Percentiles rank a stretch among this genome's conserved stretches.
Evolutionary conservation across 2,888 invertebrate species (phyloP).

Genomic region (Pharmacophagus antenor): DNA sequence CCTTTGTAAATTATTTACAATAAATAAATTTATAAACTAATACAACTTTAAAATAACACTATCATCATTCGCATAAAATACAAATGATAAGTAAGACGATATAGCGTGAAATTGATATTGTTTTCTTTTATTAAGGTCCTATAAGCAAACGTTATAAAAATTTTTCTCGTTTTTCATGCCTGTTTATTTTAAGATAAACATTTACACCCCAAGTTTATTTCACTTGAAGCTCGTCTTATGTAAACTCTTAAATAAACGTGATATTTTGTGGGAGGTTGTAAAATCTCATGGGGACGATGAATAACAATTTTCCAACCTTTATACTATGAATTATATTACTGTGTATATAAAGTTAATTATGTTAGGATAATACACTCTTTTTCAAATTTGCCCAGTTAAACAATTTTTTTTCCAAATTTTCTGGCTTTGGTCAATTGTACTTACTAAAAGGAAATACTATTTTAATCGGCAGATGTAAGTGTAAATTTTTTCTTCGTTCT

Average conservation of each 20-base stretch:
- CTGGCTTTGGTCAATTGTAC: not conserved
- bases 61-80: no score
- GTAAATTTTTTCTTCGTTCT: slow-evolving; percentile 4
- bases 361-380: no score
- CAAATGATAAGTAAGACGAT: no score
- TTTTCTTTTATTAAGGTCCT: no score
- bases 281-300: not conserved
- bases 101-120: no score
- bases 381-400: no score
- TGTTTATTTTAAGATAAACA: not conserved
- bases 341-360: no score
- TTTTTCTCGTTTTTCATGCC: not conserved
- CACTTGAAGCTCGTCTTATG: not conserved
- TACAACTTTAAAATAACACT: not conserved
- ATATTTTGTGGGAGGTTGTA: not conserved
- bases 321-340: no score
- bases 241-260: slow-evolving; percentile 3
- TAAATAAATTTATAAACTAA: slow-evolving; percentile 1
- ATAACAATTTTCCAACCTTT: no score
- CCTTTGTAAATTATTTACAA: slow-evolving; percentile 1
- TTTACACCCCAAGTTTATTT: not conserved
- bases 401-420: no score
- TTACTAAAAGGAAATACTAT: not conserved
- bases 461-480: no score
- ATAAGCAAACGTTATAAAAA: no score